Evolutionary conservation across 2,797 vertebrate genomes (phyloP), one percentile per base, ranked within the genome.

Genomic region (Intellagama lesueurii): DNA sequence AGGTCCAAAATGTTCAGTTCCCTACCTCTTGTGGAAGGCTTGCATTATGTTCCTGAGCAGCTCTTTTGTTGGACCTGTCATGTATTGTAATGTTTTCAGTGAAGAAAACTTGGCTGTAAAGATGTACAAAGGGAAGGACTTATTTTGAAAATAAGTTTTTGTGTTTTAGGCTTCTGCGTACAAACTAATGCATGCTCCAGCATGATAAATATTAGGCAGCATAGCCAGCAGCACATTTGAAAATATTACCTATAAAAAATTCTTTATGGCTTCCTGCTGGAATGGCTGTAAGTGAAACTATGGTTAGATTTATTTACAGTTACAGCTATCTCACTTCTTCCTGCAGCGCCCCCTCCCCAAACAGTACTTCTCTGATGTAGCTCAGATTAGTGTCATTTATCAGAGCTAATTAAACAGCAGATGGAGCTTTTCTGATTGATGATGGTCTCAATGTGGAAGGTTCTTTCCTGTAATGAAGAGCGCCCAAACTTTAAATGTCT

Each of bases 341-440:
- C 77, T 91, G 86, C 69, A 30, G 4, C 32, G 85, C 19, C 44
- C 8, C 12, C 35, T 7, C 60, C 76, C 87, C 79, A 82, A 82
- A 90, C 47, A 77, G 72, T 82, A 82, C 72, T 83, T 94, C 92
- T 95, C 92, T 96, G 96, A 95, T 94, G 95, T 96, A 95, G 83
- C 94, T 94, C 85, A 77, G 86, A 93, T 94, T 95, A 94, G 90
- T 94, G 91, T 90, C 0, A 69, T 97, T 97, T 96, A 94, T 97
- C 94, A 97, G 94, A 96, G 95, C 94, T 96, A 97, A 96, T 97
- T 97, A 93, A 91, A 92, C 92, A 94, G 93, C 94, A 95, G 94
- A 96, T 96, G 93, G 93, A 95, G 92, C 88, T 95, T 95, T 96
- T 95, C 93, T 95, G 94, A 92, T 95, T 88, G 93, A 88, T 96